A percentile compares a stretch with the other conserved stretches of the same genome.
phyloP scores from a whole-genome alignment of 2,888 invertebrate species.

The Baccha elongata region DNA sequence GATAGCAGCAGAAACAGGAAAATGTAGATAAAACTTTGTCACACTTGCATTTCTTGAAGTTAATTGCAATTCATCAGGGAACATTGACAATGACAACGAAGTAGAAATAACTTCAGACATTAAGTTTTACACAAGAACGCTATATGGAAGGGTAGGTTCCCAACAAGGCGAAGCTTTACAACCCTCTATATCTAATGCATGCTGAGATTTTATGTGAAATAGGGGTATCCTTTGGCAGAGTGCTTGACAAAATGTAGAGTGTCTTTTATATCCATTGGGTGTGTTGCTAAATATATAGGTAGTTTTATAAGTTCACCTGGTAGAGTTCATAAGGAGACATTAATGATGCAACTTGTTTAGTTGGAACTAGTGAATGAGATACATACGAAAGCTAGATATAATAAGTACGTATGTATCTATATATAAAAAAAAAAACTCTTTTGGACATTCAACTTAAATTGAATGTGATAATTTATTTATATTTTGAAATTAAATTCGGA shows the following conservation, averaged over 20 bases:
- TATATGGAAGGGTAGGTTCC: background rate
- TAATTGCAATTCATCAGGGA: conserved; percentile 75
- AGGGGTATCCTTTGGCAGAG: conserved; percentile 19
- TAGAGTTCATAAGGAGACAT: conserved; percentile 14
- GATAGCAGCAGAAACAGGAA: conserved; percentile 7
- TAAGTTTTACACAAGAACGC: conserved; percentile 32
- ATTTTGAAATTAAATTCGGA: no score
- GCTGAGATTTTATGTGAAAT: conserved; percentile 24
- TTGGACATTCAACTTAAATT: conserved; percentile 18
- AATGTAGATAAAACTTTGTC: conserved; percentile 54
- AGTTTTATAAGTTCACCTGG: conserved; percentile 1
- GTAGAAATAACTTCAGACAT: conserved; percentile 55
- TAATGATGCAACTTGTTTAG: conserved; percentile 26
- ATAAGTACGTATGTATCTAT: background rate
- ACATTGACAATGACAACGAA: conserved; percentile 59
- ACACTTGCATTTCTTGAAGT: conserved; percentile 62
- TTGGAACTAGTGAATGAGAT: background rate
- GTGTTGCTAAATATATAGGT: background rate
- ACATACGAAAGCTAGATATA: no score
- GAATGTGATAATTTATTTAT: conserved; percentile 1
- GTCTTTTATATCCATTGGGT: conserved; percentile 15
- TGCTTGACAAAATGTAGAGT: background rate
- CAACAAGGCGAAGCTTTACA: background rate
- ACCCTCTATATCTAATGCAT: background rate
- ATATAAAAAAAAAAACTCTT: background rate